Percentiles rank a stretch among this genome's conserved stretches.
Conservation (phyloP, 2,797 vertebrate species). For the Tolypeutes matacus region DNA sequence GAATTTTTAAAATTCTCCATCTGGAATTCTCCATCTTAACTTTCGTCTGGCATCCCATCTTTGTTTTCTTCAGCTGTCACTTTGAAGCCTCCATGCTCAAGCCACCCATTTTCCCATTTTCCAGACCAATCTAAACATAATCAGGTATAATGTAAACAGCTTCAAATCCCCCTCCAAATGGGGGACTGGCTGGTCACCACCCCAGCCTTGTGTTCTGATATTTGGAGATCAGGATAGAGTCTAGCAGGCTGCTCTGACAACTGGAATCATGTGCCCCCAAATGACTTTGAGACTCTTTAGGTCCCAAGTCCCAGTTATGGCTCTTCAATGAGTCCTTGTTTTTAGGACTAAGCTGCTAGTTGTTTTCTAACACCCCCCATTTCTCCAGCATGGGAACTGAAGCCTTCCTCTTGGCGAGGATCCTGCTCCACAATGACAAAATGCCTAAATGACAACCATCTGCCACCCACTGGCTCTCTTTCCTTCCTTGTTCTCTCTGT, state of each 20-base stretch:
- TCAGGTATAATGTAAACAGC: not conserved
- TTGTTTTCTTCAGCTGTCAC: slow-evolving; percentile 35
- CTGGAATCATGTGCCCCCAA: not conserved
- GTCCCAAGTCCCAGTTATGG: not conserved
- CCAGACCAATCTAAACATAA: not conserved
- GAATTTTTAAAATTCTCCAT: not conserved
- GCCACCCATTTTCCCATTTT: slow-evolving; percentile 45
- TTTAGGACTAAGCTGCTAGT: not conserved
- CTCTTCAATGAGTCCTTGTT: not conserved
- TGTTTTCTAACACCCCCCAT: not conserved
- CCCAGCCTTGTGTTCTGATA: not conserved
- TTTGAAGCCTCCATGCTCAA: not conserved
- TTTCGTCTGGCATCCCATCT: not conserved
- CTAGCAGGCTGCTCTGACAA: not conserved
- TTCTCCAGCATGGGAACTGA: not conserved
- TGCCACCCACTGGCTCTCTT: slow-evolving; percentile 11
- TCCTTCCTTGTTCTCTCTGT: not conserved
- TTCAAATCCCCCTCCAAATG: not conserved
- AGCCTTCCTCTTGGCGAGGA: slow-evolving; percentile 27
- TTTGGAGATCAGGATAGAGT: not conserved
- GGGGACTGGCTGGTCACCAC: not conserved
- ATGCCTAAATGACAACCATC: slow-evolving; percentile 34
- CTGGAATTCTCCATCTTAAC: not conserved
- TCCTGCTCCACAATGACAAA: not conserved
- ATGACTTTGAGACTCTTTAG: not conserved